A percentile compares a stretch with the other conserved stretches of the same genome.
phyloP scores from a whole-genome alignment of 1,140 invertebrate species.

The Leucophenga varia region DNA sequence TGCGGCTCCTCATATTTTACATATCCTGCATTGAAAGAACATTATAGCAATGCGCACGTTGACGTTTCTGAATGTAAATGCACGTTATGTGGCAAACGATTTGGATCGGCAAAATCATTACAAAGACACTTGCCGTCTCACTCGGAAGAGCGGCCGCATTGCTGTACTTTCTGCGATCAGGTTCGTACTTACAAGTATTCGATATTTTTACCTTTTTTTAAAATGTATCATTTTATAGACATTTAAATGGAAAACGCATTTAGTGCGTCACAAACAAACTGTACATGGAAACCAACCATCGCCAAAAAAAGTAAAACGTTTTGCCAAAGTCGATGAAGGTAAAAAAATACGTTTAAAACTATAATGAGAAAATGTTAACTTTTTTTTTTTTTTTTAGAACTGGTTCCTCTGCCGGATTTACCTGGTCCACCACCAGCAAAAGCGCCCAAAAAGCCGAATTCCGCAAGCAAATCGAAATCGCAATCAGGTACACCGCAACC shows the following conservation, averaged over 20 bases:
- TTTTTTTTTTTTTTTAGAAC: slow-evolving; percentile 17
- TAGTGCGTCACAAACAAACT: slow-evolving; percentile 52
- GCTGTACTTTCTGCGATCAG: slow-evolving; percentile 73
- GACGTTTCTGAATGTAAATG: slow-evolving; percentile 50
- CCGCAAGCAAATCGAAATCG: slow-evolving; percentile 43
- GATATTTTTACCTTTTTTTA: neutral
- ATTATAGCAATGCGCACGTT: slow-evolving; percentile 52
- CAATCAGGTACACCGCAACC: slow-evolving; percentile 11
- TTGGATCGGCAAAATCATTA: slow-evolving; percentile 57
- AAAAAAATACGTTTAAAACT: slow-evolving; percentile 6
- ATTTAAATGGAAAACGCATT: slow-evolving; percentile 54
- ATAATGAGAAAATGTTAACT: neutral
- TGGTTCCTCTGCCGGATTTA: slow-evolving; percentile 43
- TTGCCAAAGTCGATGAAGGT: slow-evolving; percentile 46
- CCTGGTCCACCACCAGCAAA: slow-evolving; percentile 51
- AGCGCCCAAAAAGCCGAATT: slow-evolving; percentile 41
- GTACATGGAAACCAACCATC: slow-evolving; percentile 52
- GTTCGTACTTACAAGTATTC: slow-evolving; percentile 24
- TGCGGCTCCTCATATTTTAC: slow-evolving; percentile 56
- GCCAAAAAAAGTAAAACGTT: slow-evolving; percentile 51
- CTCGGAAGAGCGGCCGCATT: slow-evolving; percentile 82
- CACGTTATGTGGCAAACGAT: slow-evolving; percentile 49
- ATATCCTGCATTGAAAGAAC: slow-evolving; percentile 53
- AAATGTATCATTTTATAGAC: slow-evolving; percentile 22
- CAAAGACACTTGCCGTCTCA: slow-evolving; percentile 84